Conservation (phyloP, 2,888 invertebrate genomes). For the Lasioglossum marginatum region DNA sequence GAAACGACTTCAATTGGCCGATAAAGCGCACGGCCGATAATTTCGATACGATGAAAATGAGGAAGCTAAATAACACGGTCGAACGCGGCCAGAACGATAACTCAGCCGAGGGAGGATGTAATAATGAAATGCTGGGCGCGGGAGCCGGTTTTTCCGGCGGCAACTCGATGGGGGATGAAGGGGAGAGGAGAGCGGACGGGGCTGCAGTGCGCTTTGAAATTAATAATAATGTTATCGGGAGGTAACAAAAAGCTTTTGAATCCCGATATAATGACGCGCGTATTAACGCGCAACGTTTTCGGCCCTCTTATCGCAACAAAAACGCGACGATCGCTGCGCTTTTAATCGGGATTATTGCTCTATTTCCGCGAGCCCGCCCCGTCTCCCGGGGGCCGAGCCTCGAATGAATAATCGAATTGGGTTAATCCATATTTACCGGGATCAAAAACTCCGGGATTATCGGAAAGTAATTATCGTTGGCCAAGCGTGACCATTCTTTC, state of each 20-base stretch:
- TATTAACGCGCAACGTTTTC: slow-evolving; percentile 64
- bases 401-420: slow-evolving; percentile 68
- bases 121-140: slow-evolving; percentile 52
- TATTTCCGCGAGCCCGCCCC: slow-evolving; percentile 58
- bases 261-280: slow-evolving; percentile 63
- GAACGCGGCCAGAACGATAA: slow-evolving; percentile 50
- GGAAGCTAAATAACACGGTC: slow-evolving; percentile 54
- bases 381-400: slow-evolving; percentile 23
- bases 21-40: slow-evolving; percentile 30
- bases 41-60: slow-evolving; percentile 29
- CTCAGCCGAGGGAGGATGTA: slow-evolving; percentile 32
- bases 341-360: slow-evolving; percentile 68
- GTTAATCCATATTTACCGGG: slow-evolving; percentile 70
- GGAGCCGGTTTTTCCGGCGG: slow-evolving; percentile 51
- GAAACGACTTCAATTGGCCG: slow-evolving; percentile 9
- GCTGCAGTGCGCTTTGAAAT: slow-evolving; percentile 49
- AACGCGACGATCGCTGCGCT: slow-evolving; percentile 57
- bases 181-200: background rate
- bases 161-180: background rate
- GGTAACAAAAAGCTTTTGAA: slow-evolving; percentile 65
- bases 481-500: slow-evolving; percentile 6
- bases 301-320: slow-evolving; percentile 63
- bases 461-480: slow-evolving; percentile 64
- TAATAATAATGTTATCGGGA: slow-evolving; percentile 65
- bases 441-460: slow-evolving; percentile 68